Evolutionary conservation across 2,797 vertebrate species (phyloP).

Genomic region (Discoglossus pictus): DNA sequence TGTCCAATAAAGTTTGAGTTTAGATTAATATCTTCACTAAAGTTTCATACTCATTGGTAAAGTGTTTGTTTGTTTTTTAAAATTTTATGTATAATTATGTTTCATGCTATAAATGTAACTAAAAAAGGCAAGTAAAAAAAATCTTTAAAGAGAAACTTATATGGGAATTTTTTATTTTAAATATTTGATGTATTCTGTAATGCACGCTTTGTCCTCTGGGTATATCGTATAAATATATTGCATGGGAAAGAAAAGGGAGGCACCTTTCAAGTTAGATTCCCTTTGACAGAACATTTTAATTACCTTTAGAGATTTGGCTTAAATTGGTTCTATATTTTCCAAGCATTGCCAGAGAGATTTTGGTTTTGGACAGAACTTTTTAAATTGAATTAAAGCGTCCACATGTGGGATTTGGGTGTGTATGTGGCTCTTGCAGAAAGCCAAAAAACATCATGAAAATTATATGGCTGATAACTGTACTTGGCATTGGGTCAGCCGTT

Average conservation of each 20-base stretch:
- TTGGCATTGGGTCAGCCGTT: conserved; percentile 1
- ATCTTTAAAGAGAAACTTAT: no score
- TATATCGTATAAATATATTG: no score
- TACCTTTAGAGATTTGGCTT: neutral
- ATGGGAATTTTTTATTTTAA: no score
- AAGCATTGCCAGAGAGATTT: conserved; percentile 13
- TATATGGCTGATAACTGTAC: conserved; percentile 27
- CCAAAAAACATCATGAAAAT: conserved; percentile 29
- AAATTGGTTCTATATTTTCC: neutral
- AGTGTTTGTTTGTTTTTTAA: no score
- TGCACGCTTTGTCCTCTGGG: no score
- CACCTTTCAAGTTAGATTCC: neutral
- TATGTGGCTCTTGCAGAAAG: conserved; percentile 23
- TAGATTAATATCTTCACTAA: no score
- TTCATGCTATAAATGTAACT: no score
- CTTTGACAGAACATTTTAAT: neutral
- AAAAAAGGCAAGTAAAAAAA: no score
- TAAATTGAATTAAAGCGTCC: conserved; percentile 15
- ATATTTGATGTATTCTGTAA: no score
- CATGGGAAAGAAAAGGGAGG: neutral
- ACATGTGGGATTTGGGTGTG: conserved; percentile 42
- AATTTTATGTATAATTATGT: no score
- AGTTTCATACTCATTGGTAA: no score
- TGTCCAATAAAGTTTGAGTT: no score
- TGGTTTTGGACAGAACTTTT: conserved; percentile 25